Evolutionary conservation across 2,797 vertebrate species (phyloP).

Genomic region (Acanthornis magna): DNA sequence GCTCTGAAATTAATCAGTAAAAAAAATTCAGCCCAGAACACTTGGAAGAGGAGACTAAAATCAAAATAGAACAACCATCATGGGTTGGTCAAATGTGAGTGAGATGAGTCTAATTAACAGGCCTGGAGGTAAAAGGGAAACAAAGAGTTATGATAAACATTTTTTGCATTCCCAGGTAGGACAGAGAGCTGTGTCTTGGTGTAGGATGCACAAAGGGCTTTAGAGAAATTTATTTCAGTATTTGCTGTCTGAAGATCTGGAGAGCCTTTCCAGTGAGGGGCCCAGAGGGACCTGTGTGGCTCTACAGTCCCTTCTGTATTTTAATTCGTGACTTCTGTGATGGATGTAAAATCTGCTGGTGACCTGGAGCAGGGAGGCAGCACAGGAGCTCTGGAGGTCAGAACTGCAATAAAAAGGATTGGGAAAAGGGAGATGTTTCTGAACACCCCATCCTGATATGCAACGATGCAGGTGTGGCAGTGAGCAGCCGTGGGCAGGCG

Average conservation of each 20-base stretch:
- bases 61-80: not conserved
- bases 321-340: not conserved
- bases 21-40: not conserved
- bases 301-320: not conserved
- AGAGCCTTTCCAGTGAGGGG: not conserved
- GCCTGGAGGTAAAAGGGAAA: not conserved
- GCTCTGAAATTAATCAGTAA: not conserved
- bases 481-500: too few relatives aligned
- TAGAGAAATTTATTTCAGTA: not conserved
- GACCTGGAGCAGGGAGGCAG: not conserved
- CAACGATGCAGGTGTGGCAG: too few relatives aligned
- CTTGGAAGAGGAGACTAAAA: not conserved
- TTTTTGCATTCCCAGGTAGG: not conserved
- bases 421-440: not conserved
- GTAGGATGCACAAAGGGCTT: rapidly evolving
- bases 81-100: not conserved
- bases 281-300: too few relatives aligned
- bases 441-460: not conserved
- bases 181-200: rapidly evolving
- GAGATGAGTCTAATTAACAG: not conserved
- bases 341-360: not conserved
- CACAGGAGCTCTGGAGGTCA: not conserved
- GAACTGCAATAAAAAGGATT: not conserved
- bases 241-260: not conserved
- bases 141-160: too few relatives aligned